Base-by-base conservation (phyloP, 2,888 invertebrate species). In the Polydrusus pterygomalis region DNA sequence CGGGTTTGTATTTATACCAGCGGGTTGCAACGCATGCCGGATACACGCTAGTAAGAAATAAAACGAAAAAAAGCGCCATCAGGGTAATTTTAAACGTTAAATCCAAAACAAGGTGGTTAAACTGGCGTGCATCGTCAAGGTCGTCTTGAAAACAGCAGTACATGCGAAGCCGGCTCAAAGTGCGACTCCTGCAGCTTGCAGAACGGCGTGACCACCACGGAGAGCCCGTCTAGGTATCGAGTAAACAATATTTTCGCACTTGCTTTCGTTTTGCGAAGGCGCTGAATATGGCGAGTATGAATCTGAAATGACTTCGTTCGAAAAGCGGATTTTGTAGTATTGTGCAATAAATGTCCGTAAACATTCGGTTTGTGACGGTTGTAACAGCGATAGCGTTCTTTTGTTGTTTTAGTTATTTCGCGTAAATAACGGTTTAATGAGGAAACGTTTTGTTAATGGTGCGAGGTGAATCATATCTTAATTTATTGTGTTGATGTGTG, bases 91-190 rank as follows among this genome's bases (percentile, higher is more conserved):
- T 74, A 74, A 70, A 74, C 56, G 10, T 65, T 58, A 40, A 58
- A 51, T 34, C 58, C 15, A 43, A 70, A 70, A 68, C 54, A 76
- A 72, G 76, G 76, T 76, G 72, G 76, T 69, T 76, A 76, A 76
- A 76, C 76, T 56, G 72, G 72, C 62, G 49, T 73, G 73, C 71
- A 71, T 54, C 54, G 40, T 40, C 77, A 77, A 77, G 77, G 77
- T 63, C 72, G 77, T 47, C 20, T 18, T 51, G 58, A 38, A 70
- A 68, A 58, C 54, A 51, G 54, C 68, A 54, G 40, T 56, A 68
- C 68, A 54, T 49, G 18, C 56, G 54, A 17, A 63, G 69, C 69
- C 69, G 40, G 51, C 71, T 64, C 60, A 51, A 54, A 60, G 65
- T 58, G 67, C 72, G 69, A 74, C 68, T 74, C 62, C 62, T 74